Base-by-base conservation (phyloP, 2,888 invertebrate genomes). In the Apamea sordens region DNA sequence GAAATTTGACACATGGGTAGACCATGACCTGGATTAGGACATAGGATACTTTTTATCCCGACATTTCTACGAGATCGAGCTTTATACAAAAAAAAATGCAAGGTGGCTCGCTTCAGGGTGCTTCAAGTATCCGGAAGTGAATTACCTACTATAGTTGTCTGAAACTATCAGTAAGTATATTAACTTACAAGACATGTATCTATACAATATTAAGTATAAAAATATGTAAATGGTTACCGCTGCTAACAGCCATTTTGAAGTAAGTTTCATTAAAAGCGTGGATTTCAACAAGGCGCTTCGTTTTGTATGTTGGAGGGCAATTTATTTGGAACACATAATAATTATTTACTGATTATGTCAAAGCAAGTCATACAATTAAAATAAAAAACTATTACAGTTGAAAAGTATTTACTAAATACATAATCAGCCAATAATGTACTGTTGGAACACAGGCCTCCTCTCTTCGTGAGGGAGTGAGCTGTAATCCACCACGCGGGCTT, bases 151-250 rank as follows among this genome's bases (percentile, higher is more conserved):
- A 63, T 28, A 59, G 18, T 36, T 36, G 6, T 50, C 28, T 28
- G 32, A 73, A 32, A 63, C 65, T 15, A 50, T 50, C 28, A 47
- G 59, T 59, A n/a, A 64, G 64, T 70, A 50, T 65, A 56, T 59
- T 59, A 18, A 61, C 13, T 41, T 59, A 13, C 21, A n/a, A n/a
- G n/a, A 56, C 47, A 7, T n/a, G 15, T 53, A 67, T 61, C 24
- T 50, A 36, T n/a, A 56, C 59, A 65, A 28, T 73, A 56, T 11
- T 53, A 76, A n/a, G 68, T 75, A 76, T 81, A 76, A 81, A 81
- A 76, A 81, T 82, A 67, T 63, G 32, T 53, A 53, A 76, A 61
- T 11, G 24, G 50, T 47, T 44, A 61, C 36, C 8, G 70, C 32
- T 67, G 13, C 36, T 69, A 15, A 44, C 65, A 65, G 41, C 56